Evolutionary conservation across 1,140 invertebrate genomes (phyloP).

Genomic region (Pogonomyrmex barbatus): DNA sequence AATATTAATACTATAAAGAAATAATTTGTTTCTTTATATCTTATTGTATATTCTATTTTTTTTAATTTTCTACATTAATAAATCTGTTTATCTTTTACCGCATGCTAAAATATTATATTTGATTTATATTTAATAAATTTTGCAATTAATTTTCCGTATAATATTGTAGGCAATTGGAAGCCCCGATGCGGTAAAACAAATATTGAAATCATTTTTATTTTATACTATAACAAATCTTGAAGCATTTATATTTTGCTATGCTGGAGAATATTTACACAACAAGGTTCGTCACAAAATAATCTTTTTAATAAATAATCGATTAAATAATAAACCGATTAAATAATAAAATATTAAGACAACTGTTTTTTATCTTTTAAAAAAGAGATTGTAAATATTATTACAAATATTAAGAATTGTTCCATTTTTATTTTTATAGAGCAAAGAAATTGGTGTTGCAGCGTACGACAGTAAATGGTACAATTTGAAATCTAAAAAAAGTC

Average conservation of each 20-base stretch:
- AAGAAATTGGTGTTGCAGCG: conserved; percentile 24
- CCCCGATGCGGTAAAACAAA: not conserved
- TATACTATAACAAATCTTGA: conserved; percentile 59
- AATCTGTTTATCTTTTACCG: not conserved
- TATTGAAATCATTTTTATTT: conserved; percentile 49
- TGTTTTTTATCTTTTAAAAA: not conserved
- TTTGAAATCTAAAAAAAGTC: conserved; percentile 49
- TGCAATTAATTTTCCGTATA: not conserved
- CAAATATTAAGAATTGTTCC: not conserved
- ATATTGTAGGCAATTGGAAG: conserved; percentile 35
- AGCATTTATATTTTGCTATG: conserved; percentile 68
- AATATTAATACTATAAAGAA: not conserved
- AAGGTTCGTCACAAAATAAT: conserved; percentile 31
- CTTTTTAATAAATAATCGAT: too few species aligned
- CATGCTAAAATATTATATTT: not conserved
- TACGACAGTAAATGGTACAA: conserved; percentile 66
- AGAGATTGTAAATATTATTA: not conserved
- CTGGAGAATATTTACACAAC: conserved; percentile 66
- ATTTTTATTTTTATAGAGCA: conserved; percentile 28
- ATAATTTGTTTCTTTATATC: not conserved
- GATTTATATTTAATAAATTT: not conserved
- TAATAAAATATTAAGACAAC: not conserved
- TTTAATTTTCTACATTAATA: not conserved
- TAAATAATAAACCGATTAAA: too few species aligned
- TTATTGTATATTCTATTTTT: not conserved